Percentiles rank a stretch among this genome's conserved stretches.
Conservation (phyloP, 2,113 vertebrate species). For the Abramis brama region DNA sequence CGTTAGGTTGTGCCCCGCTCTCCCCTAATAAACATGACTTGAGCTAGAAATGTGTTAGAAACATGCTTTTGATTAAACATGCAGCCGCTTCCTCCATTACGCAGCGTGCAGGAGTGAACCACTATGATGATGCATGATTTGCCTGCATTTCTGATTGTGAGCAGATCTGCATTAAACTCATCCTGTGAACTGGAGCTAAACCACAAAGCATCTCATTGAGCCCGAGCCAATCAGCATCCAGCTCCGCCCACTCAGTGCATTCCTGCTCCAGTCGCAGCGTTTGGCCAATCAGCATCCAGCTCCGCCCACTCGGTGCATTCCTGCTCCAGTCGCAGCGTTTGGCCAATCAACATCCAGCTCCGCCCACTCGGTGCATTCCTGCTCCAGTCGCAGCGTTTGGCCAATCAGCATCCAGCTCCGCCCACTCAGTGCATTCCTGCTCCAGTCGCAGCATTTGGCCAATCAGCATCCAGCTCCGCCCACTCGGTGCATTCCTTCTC, state of each 20-base stretch:
- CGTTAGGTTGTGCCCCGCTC: too few species aligned
- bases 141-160: too few species aligned
- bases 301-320: neutral
- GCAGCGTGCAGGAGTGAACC: too few species aligned
- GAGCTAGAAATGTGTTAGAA: too few species aligned
- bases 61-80: too few species aligned
- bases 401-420: constrained; percentile 13
- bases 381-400: too few species aligned
- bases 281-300: neutral
- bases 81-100: too few species aligned
- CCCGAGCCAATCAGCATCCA: neutral
- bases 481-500: neutral
- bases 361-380: neutral
- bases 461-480: constrained; percentile 18
- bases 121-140: too few species aligned
- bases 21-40: too few species aligned
- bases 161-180: neutral
- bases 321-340: neutral
- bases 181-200: neutral
- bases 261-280: neutral
- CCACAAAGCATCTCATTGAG: constrained; percentile 15
- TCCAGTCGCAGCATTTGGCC: too few species aligned
- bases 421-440: neutral
- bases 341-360: constrained; percentile 5
- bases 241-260: neutral